These are phyloP conservation scores for Dasyprocta punctata DNA, from an alignment of 2,113 vertebrate species.

Conservation along the genomic window DNA sequence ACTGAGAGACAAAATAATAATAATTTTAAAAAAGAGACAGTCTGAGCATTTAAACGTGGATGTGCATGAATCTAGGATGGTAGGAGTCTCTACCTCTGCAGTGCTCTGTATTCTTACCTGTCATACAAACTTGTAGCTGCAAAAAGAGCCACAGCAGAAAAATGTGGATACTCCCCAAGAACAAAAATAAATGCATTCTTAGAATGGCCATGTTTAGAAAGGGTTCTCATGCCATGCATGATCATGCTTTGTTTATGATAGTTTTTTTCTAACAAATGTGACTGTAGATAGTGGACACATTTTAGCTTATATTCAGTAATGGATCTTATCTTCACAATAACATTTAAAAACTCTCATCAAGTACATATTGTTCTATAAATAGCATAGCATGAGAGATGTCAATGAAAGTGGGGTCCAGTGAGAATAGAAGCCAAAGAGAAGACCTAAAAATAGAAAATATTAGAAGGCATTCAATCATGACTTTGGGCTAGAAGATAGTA, in stretches of 20 bases:
- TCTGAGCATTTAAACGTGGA: not conserved
- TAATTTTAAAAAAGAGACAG: not conserved
- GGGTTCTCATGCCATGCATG: not conserved
- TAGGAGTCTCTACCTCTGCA: not conserved
- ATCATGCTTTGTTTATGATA: not conserved
- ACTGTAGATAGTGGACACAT: not conserved
- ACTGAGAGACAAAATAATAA: slow-evolving; percentile 13
- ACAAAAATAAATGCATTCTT: not conserved
- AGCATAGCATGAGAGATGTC: not conserved
- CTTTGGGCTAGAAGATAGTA: not conserved
- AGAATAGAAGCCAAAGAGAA: not conserved
- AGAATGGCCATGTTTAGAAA: not conserved
- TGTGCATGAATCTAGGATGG: not conserved
- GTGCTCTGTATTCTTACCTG: not conserved
- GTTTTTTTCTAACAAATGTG: not conserved
- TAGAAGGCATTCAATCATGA: not conserved
- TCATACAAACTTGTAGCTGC: not conserved
- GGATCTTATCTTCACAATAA: not conserved
- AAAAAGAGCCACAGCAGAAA: not conserved
- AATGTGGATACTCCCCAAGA: not conserved
- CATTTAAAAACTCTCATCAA: not conserved
- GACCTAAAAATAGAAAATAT: not conserved
- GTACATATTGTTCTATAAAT: not conserved
- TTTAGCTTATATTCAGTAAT: not conserved
- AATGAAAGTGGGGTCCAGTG: not conserved